Base-by-base conservation (phyloP, 2,113 vertebrate species). In the Corapipo altera region DNA sequence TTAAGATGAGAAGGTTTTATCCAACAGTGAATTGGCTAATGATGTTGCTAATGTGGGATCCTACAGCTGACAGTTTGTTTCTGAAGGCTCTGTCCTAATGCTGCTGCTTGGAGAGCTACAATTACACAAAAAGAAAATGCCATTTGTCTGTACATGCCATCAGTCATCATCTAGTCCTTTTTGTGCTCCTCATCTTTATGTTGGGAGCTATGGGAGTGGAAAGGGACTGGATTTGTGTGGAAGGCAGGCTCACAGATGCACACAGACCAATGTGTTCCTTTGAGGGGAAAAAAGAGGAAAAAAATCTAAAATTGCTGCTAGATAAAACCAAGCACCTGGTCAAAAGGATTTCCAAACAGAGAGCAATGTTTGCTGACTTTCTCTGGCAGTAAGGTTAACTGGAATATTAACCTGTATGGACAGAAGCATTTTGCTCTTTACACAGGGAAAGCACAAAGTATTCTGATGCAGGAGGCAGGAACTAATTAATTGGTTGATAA, bases 21-120 rank as follows among this genome's bases (percentile, higher is more conserved):
- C 93, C 88, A 90, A 54, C 67, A 91, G 82, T 74, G 83, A 95
- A 54, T 76, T 86, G 65, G 94, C 92, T 92, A 92, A 85, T 89
- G 78, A 66, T 80, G 91, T 62, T 92, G 76, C 71, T 84, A 61
- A 82, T 80, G 52, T 57, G 77, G 87, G 74, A 95, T 96, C 88
- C 95, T 49, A n/a, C n/a, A 77, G 71, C 15, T 79, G 93, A 82
- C 75, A 64, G 82, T 57, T 32, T 61, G 15, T 67, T 67, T 94
- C 92, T 96, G 67, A 77, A 65, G 88, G 64, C 55, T 46, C 39
- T 83, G 43, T 78, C 78, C 92, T 94, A 27, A 54, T 44, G 57
- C 16, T 89, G 76, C 48, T 79, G 85, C 85, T 73, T 59, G 73
- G 52, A 74, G 85, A 95, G 85, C 22, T 74, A 30, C 26, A 64